phyloP scores from a whole-genome alignment of 35 echinoderm and acorn worm genomes.

The Ophioderma brevispina region DNA sequence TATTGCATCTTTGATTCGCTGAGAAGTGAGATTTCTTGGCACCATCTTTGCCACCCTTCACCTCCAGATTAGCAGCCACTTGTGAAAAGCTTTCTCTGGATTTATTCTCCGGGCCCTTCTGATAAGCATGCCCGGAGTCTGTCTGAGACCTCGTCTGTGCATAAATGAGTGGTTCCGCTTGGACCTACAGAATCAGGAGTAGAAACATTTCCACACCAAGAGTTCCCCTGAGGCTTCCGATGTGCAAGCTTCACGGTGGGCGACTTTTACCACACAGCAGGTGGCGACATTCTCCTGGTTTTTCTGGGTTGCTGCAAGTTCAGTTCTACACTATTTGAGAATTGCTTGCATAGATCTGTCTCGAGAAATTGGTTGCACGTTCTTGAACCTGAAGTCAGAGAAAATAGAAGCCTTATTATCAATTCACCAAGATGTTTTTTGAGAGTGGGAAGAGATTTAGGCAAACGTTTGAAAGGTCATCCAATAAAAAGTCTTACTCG shows the following conservation, averaged over 20 bases:
- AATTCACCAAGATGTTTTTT: too few species aligned
- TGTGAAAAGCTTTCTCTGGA: not conserved
- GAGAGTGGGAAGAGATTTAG: too few species aligned
- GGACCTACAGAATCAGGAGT: conserved; percentile 7
- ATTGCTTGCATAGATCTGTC: conserved; percentile 4
- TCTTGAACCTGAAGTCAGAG: not conserved
- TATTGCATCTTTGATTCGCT: conserved; percentile 4
- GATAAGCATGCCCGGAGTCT: not conserved
- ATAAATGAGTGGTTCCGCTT: not conserved
- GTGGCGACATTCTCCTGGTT: too few species aligned
- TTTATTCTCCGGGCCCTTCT: not conserved
- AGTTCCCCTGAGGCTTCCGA: not conserved
- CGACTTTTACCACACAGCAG: not conserved
- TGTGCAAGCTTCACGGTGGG: not conserved
- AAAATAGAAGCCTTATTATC: too few species aligned
- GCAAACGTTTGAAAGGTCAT: too few species aligned
- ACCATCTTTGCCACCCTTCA: not conserved
- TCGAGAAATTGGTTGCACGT: not conserved
- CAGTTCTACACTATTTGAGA: not conserved
- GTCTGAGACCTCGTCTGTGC: conserved; percentile 2
- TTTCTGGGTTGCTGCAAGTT: not conserved
- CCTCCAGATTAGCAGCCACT: not conserved
- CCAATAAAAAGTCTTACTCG: too few species aligned
- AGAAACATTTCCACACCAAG: not conserved
- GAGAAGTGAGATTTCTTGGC: conserved; percentile 5